These are phyloP conservation scores for Nanorana parkeri DNA, from an alignment of 2,113 vertebrate species.

Conservation along the genomic window DNA sequence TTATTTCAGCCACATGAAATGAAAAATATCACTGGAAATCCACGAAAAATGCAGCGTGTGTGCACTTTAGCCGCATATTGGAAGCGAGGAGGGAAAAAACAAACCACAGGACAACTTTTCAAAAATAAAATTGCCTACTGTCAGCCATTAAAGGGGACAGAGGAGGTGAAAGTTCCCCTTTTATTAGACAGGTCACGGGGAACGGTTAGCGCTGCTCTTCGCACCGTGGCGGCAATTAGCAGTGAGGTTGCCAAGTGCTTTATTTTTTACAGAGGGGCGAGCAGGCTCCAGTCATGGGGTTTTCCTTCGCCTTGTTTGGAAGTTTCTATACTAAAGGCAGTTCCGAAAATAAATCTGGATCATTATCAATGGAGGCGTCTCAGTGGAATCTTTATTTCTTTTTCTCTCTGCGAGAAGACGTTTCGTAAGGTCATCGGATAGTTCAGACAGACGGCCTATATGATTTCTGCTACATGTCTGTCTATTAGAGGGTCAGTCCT, in stretches of 20 bases:
- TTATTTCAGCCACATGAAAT: constrained; percentile 56
- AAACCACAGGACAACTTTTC: constrained; percentile 56
- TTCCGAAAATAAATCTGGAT: constrained; percentile 32
- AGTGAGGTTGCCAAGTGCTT: neutral
- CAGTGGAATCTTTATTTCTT: constrained; percentile 19
- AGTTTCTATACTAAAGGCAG: constrained; percentile 19
- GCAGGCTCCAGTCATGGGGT: neutral
- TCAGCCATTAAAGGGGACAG: constrained; percentile 2
- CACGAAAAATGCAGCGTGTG: constrained; percentile 56
- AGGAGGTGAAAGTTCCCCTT: neutral
- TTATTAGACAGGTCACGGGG: neutral
- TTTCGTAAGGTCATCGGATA: constrained; percentile 15
- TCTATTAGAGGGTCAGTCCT: no score
- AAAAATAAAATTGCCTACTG: constrained; percentile 53
- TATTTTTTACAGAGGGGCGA: neutral
- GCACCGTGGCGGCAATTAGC: neutral
- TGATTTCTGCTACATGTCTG: neutral
- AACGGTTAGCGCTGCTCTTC: neutral
- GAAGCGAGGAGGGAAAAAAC: constrained; percentile 55
- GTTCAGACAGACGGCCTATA: neutral
- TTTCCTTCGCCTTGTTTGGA: neutral
- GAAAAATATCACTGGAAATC: constrained; percentile 54
- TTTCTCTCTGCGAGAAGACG: neutral
- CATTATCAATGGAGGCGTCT: constrained; percentile 2
- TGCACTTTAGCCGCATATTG: constrained; percentile 53